Percentiles rank a stretch among this genome's conserved stretches.
Evolutionary conservation across 2,113 vertebrate genomes (phyloP).

Genomic region (Cairina moschata): DNA sequence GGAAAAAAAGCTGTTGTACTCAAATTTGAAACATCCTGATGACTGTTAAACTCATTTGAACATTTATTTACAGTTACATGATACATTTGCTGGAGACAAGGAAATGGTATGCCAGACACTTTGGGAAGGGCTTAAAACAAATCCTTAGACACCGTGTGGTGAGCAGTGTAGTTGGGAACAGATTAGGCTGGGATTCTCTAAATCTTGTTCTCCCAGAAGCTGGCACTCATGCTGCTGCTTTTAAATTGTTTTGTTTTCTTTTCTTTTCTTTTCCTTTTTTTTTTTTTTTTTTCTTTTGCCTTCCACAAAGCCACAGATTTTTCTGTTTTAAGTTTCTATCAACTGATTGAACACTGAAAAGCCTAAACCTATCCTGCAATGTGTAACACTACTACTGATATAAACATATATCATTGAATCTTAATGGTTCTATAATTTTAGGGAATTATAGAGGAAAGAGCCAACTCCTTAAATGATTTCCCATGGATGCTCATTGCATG

Average conservation of each 20-base stretch:
- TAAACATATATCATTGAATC: neutral
- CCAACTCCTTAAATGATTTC: neutral
- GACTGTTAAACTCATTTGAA: constrained; percentile 3
- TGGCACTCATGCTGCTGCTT: neutral
- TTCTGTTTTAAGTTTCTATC: constrained; percentile 1
- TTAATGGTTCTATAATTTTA: neutral
- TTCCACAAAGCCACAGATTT: neutral
- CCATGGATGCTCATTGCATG: neutral
- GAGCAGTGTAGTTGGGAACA: neutral
- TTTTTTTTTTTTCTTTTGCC: constrained; percentile 3
- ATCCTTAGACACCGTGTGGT: neutral
- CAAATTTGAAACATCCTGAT: neutral
- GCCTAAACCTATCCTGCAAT: neutral
- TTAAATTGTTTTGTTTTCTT: neutral
- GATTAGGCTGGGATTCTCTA: constrained; percentile 30
- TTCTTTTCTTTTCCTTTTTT: no score
- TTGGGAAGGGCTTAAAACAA: constrained; percentile 40
- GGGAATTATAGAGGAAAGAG: neutral
- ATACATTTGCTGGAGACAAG: constrained; percentile 6
- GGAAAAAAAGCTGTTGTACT: neutral
- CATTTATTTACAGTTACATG: constrained; percentile 23
- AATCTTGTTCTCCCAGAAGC: neutral
- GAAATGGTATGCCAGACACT: neutral
- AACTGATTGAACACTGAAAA: neutral
- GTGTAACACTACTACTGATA: neutral